Base-by-base conservation (phyloP, 2,888 invertebrate genomes). In the Spodoptera picta region DNA sequence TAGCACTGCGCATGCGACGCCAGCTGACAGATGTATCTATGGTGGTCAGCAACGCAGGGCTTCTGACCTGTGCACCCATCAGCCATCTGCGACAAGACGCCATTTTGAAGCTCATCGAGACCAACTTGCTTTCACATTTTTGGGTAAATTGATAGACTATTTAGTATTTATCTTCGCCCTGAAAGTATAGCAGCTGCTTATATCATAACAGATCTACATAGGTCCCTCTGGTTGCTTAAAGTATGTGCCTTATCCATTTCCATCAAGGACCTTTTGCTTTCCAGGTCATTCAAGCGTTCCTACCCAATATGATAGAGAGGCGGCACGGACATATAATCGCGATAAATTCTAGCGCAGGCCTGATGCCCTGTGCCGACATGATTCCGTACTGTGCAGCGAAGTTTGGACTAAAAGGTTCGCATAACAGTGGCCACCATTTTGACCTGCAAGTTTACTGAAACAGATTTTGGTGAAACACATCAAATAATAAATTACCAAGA, bases 301-400 rank as follows among this genome's bases (percentile, higher is more conserved):
- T 94, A 14, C 94, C 94, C 5, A 86, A 81, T 57, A 94, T 94
- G 94, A 89, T 94, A n/a, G 93, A 94, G 61, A 87, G 89, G 56
- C 83, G 92, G 10, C 88, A 86, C 49, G 94, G 94, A 0, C 94
- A 94, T 73, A 93, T 94, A 4, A 84, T 94, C 0, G 93, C 94
- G 0, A 92, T 94, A 63, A 94, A 94, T 80, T 94, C 94, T 0
- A 92, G 90, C 60, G 90, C 91, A 6, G 94, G 93, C 0, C 80
- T 94, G 24, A 86, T 92, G 87, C 92, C 94, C 0, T 88, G 83
- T 45, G 85, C 92, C 0, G 91, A 93, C 45, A 92, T 92, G 92
- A 87, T 88, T 48, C 92, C 94, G 0, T 94, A 94, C 57, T 92
- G 93, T 60, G 92, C 94, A 1, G 93, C 94, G 2, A 94, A 93